Evolutionary conservation across 2,113 vertebrate genomes (phyloP).

Genomic region (Eleginops maclovinus): DNA sequence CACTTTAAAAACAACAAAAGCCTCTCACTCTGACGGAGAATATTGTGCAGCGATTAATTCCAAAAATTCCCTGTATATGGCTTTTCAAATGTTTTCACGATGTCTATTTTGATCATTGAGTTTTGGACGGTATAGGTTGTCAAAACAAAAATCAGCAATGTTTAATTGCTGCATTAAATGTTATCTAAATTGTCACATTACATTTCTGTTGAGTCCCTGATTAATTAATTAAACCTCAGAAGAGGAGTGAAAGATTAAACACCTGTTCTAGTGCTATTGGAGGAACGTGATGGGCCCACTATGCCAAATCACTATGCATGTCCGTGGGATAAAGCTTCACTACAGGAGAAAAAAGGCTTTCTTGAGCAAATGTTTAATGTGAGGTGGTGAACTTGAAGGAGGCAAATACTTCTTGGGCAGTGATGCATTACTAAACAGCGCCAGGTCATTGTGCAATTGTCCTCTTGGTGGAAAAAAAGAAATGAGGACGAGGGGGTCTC

Average conservation of each 20-base stretch:
- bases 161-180: background rate
- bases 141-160: background rate
- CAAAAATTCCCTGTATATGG: background rate
- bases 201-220: background rate
- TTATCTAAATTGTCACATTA: background rate
- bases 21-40: too few relatives aligned
- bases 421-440: conserved; percentile 74
- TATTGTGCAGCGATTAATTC: too few relatives aligned
- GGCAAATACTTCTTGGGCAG: conserved; percentile 73
- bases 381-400: conserved; percentile 75
- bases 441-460: conserved; percentile 73
- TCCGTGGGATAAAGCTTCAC: conserved; percentile 22
- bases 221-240: background rate
- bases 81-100: background rate
- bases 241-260: conserved; percentile 9
- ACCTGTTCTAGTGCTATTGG: conserved; percentile 16
- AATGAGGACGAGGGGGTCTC: conserved; percentile 54
- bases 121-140: background rate
- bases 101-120: background rate
- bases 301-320: conserved; percentile 42
- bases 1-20: too few relatives aligned
- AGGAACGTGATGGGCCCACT: conserved; percentile 15
- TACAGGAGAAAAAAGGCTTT: conserved; percentile 33
- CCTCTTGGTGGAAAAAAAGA: conserved; percentile 42
- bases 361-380: conserved; percentile 74